Evolutionary conservation across 2,113 vertebrate genomes (phyloP).

Genomic region (Protobothrops flavoviridis): DNA sequence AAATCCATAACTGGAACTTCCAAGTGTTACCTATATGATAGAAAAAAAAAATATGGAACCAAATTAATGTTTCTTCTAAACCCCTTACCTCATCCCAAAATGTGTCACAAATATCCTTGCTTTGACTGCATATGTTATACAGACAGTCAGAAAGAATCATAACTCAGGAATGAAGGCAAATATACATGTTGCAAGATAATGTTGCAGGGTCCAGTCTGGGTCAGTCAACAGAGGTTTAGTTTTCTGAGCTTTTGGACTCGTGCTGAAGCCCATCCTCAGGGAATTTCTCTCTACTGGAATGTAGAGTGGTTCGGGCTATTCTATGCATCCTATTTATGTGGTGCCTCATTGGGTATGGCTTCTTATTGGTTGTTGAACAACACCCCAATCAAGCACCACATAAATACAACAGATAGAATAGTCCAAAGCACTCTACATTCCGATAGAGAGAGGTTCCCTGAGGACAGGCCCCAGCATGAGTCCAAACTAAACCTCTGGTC

Average conservation of each 20-base stretch:
- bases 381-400: background rate
- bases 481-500: background rate
- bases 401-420: background rate
- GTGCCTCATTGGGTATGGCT: background rate
- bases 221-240: too few relatives aligned
- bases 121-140: conserved; percentile 12
- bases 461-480: background rate
- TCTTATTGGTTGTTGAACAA: background rate
- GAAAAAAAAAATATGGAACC: background rate
- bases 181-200: too few relatives aligned
- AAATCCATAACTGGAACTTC: background rate
- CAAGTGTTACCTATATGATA: background rate
- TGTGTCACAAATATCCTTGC: conserved; percentile 20
- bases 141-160: background rate
- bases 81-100: conserved; percentile 21
- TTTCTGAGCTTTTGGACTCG: too few relatives aligned
- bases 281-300: too few relatives aligned
- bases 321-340: background rate
- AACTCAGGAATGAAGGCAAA: background rate
- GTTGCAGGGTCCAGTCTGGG: too few relatives aligned
- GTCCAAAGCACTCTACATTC: background rate
- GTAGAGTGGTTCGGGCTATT: too few relatives aligned
- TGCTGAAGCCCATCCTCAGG: too few relatives aligned
- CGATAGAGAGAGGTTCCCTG: background rate
- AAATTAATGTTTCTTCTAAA: background rate